These are phyloP conservation scores for Augochlora pura DNA, from an alignment of 1,140 invertebrate species.

Conservation along the genomic window DNA sequence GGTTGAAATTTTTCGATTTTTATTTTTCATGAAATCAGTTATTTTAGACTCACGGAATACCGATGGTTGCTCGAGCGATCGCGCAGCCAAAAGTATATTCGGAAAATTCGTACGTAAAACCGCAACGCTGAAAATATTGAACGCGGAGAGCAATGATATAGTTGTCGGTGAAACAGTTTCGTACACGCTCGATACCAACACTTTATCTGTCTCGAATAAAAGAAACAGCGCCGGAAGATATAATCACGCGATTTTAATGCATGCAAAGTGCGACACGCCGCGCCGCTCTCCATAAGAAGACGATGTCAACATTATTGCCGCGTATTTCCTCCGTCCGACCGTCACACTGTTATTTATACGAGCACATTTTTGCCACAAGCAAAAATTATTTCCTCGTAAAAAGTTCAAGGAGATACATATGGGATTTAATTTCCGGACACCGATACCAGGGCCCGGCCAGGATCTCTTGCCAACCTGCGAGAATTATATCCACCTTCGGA, in stretches of 20 bases:
- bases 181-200: too few relatives aligned
- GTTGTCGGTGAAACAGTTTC: too few relatives aligned
- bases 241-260: background rate
- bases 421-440: constrained; percentile 70
- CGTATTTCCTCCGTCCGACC: background rate
- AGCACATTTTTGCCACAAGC: constrained; percentile 2
- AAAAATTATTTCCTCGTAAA: constrained; percentile 35
- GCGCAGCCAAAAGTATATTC: too few relatives aligned
- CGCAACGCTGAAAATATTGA: too few relatives aligned
- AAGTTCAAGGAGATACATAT: constrained; percentile 42
- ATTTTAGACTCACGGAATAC: too few relatives aligned
- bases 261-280: background rate
- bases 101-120: too few relatives aligned
- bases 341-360: constrained; percentile 27
- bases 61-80: too few relatives aligned
- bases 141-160: too few relatives aligned
- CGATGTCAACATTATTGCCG: background rate
- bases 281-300: too few relatives aligned
- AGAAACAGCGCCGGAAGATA: background rate
- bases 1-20: too few relatives aligned
- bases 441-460: constrained; percentile 44
- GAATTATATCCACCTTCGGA: constrained; percentile 35
- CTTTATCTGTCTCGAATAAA: background rate
- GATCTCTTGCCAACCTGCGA: constrained; percentile 8
- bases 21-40: too few relatives aligned